These are phyloP conservation scores for Porites cylindrica DNA, from an alignment of 92 coral and sea anemone genomes.

Conservation along the genomic window DNA sequence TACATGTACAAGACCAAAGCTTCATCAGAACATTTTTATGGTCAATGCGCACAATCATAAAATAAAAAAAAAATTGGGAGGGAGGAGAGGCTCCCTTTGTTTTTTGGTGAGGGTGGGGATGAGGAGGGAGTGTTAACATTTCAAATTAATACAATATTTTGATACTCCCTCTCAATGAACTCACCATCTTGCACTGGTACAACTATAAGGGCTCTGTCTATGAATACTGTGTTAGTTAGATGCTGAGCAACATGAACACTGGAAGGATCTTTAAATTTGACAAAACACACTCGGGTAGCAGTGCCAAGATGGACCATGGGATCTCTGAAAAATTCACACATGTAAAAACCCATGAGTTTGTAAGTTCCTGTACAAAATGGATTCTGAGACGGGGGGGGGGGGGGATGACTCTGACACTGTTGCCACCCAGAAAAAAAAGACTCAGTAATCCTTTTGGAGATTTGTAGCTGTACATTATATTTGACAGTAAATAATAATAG, in stretches of 20 bases:
- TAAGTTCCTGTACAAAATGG: too few species aligned
- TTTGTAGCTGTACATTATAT: too few species aligned
- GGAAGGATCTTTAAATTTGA: slow-evolving; percentile 90
- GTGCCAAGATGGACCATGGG: slow-evolving; percentile 69
- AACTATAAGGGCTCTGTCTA: slow-evolving; percentile 94
- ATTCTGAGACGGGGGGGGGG: too few species aligned
- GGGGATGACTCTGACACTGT: too few species aligned
- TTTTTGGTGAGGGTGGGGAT: not conserved
- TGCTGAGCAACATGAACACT: slow-evolving; percentile 96
- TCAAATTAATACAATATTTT: too few species aligned
- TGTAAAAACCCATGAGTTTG: not conserved
- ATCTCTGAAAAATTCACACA: slow-evolving; percentile 45
- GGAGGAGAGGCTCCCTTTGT: too few species aligned
- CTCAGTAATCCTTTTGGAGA: too few species aligned
- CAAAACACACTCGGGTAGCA: slow-evolving; percentile 88
- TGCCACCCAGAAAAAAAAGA: too few species aligned
- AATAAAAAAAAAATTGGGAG: not conserved
- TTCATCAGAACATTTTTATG: too few species aligned
- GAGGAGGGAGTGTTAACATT: not conserved
- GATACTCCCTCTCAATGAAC: not conserved
- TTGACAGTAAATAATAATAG: too few species aligned
- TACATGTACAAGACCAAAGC: not conserved
- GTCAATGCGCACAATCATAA: not conserved
- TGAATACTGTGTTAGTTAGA: slow-evolving; percentile 97
- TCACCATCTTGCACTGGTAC: slow-evolving; percentile 97